Conservation (phyloP, 2,113 vertebrate species). For the Zosterops hypoxanthus region DNA sequence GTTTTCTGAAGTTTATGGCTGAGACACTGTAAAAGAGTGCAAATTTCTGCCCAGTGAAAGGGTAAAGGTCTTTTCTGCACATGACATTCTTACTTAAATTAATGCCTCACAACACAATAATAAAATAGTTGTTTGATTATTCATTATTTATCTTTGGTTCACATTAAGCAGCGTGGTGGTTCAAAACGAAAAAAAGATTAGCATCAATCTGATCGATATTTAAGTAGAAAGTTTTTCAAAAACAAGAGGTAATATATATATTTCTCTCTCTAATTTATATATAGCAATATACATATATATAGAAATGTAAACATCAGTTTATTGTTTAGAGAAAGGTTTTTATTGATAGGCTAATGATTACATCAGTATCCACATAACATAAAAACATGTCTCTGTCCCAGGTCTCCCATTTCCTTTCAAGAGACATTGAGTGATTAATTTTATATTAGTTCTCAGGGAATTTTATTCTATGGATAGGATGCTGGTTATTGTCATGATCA, state of each 20-base stretch:
- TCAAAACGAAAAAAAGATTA: neutral
- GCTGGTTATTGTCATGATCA: neutral
- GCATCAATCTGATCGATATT: neutral
- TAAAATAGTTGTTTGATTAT: neutral
- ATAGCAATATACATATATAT: too few relatives aligned
- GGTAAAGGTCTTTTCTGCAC: neutral
- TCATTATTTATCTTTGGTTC: neutral
- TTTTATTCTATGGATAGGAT: neutral
- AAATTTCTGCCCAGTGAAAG: neutral
- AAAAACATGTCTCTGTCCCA: neutral
- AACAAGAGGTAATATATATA: neutral
- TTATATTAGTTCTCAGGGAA: neutral
- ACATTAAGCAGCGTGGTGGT: rapidly evolving
- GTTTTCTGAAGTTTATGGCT: neutral
- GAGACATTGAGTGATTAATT: neutral
- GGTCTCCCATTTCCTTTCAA: neutral
- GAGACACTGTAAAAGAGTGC: neutral
- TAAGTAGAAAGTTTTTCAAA: neutral
- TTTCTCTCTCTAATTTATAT: neutral
- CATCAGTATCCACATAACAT: neutral
- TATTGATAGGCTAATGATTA: neutral
- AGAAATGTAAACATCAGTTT: neutral
- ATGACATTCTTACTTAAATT: neutral
- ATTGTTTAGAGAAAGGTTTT: neutral
- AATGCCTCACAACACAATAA: neutral